A percentile compares a stretch with the other conserved stretches of the same genome.
phyloP scores from a whole-genome alignment of 2,113 vertebrate genomes.

The Vombatus ursinus region DNA sequence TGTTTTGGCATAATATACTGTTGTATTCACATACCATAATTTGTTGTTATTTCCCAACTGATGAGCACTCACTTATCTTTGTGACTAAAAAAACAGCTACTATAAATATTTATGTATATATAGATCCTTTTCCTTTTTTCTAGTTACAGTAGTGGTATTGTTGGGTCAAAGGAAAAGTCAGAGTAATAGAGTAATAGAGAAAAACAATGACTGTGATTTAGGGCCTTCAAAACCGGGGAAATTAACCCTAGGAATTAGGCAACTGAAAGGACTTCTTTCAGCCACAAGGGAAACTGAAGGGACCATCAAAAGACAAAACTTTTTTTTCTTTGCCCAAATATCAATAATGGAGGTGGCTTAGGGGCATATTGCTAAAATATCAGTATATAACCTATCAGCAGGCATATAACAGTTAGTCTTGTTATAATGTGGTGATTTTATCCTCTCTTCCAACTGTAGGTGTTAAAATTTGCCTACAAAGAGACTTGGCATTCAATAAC shows the following conservation, averaged over 20 bases:
- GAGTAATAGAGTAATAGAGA: background rate
- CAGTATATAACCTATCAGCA: background rate
- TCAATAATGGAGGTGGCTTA: background rate
- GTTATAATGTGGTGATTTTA: slow-evolving; percentile 10
- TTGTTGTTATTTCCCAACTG: background rate
- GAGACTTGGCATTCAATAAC: background rate
- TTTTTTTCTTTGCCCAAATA: background rate
- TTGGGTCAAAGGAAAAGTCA: background rate
- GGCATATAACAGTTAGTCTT: slow-evolving; percentile 5
- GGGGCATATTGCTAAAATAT: background rate
- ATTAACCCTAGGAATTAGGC: background rate
- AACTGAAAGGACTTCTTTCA: background rate
- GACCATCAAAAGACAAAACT: background rate
- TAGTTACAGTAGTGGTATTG: background rate
- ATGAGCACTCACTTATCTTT: background rate
- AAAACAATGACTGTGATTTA: background rate
- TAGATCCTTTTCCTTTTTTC: background rate
- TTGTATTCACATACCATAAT: background rate
- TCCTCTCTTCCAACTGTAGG: background rate
- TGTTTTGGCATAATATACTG: background rate
- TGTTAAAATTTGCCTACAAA: slow-evolving; percentile 10
- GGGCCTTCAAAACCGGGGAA: slow-evolving; percentile 5
- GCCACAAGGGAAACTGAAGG: background rate
- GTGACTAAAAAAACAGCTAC: background rate
- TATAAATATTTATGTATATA: background rate